phyloP scores from a whole-genome alignment of 2,113 vertebrate species.

The Sardina pilchardus region DNA sequence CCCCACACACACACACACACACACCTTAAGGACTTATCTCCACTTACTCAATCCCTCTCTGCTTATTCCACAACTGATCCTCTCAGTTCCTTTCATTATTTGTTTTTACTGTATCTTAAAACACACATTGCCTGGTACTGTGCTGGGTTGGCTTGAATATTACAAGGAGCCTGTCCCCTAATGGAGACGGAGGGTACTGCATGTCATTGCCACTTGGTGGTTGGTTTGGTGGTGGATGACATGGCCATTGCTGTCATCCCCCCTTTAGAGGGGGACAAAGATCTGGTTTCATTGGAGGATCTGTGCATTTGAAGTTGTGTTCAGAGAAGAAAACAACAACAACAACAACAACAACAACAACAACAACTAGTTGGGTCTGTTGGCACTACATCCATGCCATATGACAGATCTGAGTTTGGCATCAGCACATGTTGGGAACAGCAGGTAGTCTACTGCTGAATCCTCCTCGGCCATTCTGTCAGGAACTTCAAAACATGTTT shows the following conservation, averaged over 20 bases:
- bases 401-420: constrained; percentile 13
- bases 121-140: not conserved
- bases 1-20: no score
- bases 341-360: not conserved
- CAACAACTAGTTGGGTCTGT: not conserved
- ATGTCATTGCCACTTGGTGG: not conserved
- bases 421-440: not conserved
- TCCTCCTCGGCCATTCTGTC: not conserved
- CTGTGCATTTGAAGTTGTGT: not conserved
- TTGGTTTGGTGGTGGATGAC: not conserved
- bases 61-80: not conserved
- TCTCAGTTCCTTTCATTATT: no score
- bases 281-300: not conserved
- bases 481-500: constrained; percentile 4
- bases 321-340: not conserved
- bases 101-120: no score
- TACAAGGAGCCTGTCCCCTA: not conserved
- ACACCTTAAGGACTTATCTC: no score
- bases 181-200: not conserved
- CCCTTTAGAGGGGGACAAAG: not conserved
- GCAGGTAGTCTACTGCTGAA: not conserved
- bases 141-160: not conserved
- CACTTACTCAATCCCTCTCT: no score
- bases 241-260: not conserved
- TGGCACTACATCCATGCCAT: not conserved